Conservation (phyloP, 2,113 vertebrate genomes). For the Fregetta grallaria region DNA sequence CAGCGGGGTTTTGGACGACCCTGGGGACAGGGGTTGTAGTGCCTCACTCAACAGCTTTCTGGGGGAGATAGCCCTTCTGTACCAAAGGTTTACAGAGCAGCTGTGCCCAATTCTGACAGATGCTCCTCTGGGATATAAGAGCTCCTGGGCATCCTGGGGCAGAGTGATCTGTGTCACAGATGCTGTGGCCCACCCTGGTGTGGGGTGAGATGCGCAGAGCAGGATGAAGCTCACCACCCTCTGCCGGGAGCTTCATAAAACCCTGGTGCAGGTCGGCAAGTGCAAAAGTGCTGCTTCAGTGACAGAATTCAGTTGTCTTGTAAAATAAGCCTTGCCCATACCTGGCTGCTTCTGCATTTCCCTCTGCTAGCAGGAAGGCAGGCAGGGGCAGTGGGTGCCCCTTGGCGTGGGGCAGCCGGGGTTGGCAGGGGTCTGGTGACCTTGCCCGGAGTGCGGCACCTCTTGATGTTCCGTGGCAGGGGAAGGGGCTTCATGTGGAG, state of each 20-base stretch:
- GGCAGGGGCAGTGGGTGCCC: background rate
- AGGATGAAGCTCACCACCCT: background rate
- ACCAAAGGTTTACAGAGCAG: background rate
- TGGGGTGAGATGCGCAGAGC: background rate
- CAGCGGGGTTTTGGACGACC: background rate
- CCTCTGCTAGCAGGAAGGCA: background rate
- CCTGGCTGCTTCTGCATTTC: background rate
- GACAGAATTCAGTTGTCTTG: background rate
- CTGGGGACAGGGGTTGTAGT: background rate
- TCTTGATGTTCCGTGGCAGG: background rate
- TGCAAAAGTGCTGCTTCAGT: background rate
- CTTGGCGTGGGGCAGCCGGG: accelerated
- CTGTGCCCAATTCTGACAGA: accelerated
- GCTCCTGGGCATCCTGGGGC: background rate
- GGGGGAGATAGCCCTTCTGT: background rate
- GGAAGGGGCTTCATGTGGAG: background rate
- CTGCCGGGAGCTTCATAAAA: background rate
- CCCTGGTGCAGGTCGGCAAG: accelerated
- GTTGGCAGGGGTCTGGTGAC: background rate
- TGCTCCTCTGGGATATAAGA: background rate
- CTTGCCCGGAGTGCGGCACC: accelerated
- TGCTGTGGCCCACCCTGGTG: background rate
- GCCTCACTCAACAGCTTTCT: background rate
- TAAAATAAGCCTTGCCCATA: background rate
- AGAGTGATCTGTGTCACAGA: background rate